Evolutionary conservation across 2,888 invertebrate species (phyloP).

Genomic region (Cataglyphis altisquamis): DNA sequence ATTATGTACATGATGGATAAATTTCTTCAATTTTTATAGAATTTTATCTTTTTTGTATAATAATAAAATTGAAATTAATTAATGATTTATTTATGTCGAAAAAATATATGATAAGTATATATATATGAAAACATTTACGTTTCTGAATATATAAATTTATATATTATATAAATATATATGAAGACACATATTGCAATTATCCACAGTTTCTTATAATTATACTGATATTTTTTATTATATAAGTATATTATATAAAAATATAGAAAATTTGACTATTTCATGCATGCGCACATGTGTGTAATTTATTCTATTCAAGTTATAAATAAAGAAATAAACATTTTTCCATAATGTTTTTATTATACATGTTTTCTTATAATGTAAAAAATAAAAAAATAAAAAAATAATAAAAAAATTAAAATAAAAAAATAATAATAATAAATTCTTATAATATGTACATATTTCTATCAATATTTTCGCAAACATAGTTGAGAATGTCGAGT

Average conservation of each 20-base stretch:
- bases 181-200: background rate
- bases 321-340: slow-evolving; percentile 14
- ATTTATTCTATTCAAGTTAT: slow-evolving; percentile 17
- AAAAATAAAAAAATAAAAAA: too few relatives aligned
- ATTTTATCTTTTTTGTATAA: background rate
- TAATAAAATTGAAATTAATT: background rate
- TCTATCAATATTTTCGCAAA: background rate
- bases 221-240: background rate
- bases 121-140: background rate
- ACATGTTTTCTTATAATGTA: background rate
- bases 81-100: background rate
- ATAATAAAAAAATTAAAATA: too few relatives aligned
- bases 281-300: background rate
- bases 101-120: background rate
- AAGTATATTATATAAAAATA: slow-evolving; percentile 5
- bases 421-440: too few relatives aligned
- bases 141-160: slow-evolving; percentile 9
- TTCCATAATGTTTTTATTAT: background rate
- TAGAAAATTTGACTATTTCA: background rate
- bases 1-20: background rate
- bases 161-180: background rate
- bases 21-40: background rate
- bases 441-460: too few relatives aligned
- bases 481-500: background rate
- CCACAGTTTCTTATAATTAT: background rate